Conservation (phyloP, 2,888 invertebrate species). For the Athalia cordata region DNA sequence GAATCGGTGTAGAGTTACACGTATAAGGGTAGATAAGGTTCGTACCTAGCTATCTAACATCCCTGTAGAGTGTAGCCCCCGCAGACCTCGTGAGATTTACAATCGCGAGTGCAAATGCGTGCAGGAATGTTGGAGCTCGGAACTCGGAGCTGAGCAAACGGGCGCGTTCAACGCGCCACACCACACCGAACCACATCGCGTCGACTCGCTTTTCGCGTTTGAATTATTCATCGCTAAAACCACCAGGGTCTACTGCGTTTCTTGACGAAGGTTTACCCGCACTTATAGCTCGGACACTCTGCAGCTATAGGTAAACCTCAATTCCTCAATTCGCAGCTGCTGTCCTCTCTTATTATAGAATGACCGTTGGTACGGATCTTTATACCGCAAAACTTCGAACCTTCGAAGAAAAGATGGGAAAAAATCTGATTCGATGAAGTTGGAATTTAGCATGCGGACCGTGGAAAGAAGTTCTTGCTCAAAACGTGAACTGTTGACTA, state of each 20-base stretch:
- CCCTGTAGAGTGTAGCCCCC: constrained; percentile 49
- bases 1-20: neutral
- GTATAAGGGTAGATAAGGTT: constrained; percentile 34
- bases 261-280: neutral
- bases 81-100: constrained; percentile 64
- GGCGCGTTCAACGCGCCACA: constrained; percentile 49
- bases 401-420: too few relatives aligned
- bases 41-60: constrained; percentile 38
- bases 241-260: constrained; percentile 28
- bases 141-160: constrained; percentile 21
- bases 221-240: constrained; percentile 66
- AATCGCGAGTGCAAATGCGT: constrained; percentile 66
- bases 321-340: neutral
- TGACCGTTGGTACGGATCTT: too few relatives aligned
- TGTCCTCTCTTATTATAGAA: neutral
- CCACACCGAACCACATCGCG: neutral
- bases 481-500: too few relatives aligned
- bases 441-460: too few relatives aligned
- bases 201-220: constrained; percentile 59
- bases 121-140: constrained; percentile 67
- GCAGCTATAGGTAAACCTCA: too few relatives aligned
- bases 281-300: too few relatives aligned
- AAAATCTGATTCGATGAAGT: too few relatives aligned
- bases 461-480: too few relatives aligned
- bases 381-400: too few relatives aligned